A percentile compares a stretch with the other conserved stretches of the same genome.
Evolutionary conservation across 2,113 vertebrate genomes (phyloP).

Genomic region (Crocuta crocuta): DNA sequence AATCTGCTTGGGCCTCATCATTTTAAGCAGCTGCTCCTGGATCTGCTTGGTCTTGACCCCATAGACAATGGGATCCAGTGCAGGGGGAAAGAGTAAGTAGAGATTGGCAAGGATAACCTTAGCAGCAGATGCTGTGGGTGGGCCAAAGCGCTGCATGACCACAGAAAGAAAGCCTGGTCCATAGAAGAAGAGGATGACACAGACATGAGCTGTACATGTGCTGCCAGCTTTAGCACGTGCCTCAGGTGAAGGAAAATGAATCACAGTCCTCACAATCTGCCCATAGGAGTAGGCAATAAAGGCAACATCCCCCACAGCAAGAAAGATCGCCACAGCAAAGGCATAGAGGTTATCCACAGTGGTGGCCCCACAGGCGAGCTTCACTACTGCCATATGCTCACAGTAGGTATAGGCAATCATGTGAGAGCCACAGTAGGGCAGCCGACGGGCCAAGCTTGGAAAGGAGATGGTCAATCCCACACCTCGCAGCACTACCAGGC

Average conservation of each 20-base stretch:
- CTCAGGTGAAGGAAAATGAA: slow-evolving; percentile 55
- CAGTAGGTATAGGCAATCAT: slow-evolving; percentile 69
- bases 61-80: slow-evolving; percentile 60
- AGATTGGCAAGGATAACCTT: slow-evolving; percentile 67
- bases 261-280: slow-evolving; percentile 54
- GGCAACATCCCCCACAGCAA: slow-evolving; percentile 68
- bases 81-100: slow-evolving; percentile 46
- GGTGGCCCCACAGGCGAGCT: slow-evolving; percentile 68
- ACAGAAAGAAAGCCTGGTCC: slow-evolving; percentile 75
- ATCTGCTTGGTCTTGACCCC: slow-evolving; percentile 66
- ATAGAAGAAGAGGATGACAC: slow-evolving; percentile 74
- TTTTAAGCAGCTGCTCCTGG: not conserved
- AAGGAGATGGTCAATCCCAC: slow-evolving; percentile 68
- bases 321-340: slow-evolving; percentile 66
- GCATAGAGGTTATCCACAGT: slow-evolving; percentile 66
- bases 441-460: slow-evolving; percentile 50
- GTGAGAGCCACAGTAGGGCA: slow-evolving; percentile 69
- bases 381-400: slow-evolving; percentile 73
- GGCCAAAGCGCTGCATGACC: slow-evolving; percentile 64
- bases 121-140: slow-evolving; percentile 57
- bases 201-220: slow-evolving; percentile 62
- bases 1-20: not conserved
- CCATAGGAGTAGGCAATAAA: slow-evolving; percentile 73
- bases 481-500: slow-evolving; percentile 45
- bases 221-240: slow-evolving; percentile 65